phyloP scores from a whole-genome alignment of 2,888 invertebrate species.

The Megalurothrips usitatus region DNA sequence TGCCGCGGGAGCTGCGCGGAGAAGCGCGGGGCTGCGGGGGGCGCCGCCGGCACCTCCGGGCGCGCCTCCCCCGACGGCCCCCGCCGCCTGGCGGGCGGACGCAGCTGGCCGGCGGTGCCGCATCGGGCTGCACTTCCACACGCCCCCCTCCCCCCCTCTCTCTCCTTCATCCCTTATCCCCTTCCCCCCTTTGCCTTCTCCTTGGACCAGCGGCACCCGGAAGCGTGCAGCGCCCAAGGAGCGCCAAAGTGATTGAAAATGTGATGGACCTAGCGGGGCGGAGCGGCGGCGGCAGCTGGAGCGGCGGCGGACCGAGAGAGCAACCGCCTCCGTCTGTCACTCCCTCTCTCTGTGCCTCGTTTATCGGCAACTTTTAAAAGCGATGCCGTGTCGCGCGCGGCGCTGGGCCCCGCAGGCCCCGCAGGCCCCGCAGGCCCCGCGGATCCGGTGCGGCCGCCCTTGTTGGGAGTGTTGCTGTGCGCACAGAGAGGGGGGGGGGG shows the following conservation, averaged over 20 bases:
- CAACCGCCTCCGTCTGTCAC: background rate
- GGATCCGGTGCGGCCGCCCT: background rate
- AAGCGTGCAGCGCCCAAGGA: background rate
- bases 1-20: no score
- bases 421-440: no score
- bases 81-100: no score
- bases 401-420: background rate
- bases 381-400: conserved; percentile 11
- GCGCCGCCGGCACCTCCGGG: no score
- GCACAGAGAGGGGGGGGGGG: background rate
- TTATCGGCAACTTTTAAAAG: conserved; percentile 25
- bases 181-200: background rate
- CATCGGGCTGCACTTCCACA: no score
- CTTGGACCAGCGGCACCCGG: no score
- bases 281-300: background rate
- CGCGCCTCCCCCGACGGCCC: no score
- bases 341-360: background rate
- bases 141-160: background rate
- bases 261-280: background rate
- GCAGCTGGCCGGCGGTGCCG: no score
- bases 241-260: conserved; percentile 4
- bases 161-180: no score
- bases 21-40: no score
- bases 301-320: background rate
- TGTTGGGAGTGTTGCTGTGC: no score